Evolutionary conservation across 2,888 invertebrate genomes (phyloP), one percentile per base, ranked within the genome.

Genomic region (Lithophane ornitopus): DNA sequence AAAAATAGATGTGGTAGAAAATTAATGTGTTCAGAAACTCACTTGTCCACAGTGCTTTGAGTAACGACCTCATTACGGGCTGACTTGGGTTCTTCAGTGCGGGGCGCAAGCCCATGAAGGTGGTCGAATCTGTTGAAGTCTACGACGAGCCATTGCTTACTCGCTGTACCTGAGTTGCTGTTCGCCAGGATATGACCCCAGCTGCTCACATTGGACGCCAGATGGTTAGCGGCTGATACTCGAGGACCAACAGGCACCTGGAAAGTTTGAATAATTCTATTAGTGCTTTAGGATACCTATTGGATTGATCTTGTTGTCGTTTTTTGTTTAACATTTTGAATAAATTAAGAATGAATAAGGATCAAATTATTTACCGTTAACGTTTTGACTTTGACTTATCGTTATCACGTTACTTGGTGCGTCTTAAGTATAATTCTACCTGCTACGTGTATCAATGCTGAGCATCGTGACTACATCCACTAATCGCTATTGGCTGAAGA

Each of bases 141-240:
- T 0, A 98, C 97, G 9, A 98, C 97, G 87, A 98, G 97, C 99
- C 99, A 99, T 91, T 99, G 98, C 90, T 98, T 98, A 92, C 98
- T 98, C 78, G 98, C 98, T 62, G 98, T 98, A 26, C 98, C 98
- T 52, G 98, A 98, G 95, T 98, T 98, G 91, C 97, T 97, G 12
- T 90, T 94, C 0, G 97, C 96, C 89, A 99, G 97, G 2, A 97
- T 94, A 61, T 97, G 96, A 0, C 98, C 97, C 99, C 99, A 99
- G 8, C 97, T 96, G 74, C 97, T 96, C 1, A 98, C 98, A 88
- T 97, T 97, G 12, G 95, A 95, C 0, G 99, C 97, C 70, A 99
- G 94, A 81, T 98, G 97, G 94, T 98, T 99, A 14, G 99, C 98
- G 0, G 98, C 98, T 96, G 98, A 97, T 22, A 98, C 97, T 6